Evolutionary conservation across 2,113 vertebrate genomes (phyloP), one percentile per base, ranked within the genome.

Genomic region (Haliaeetus leucogaster): DNA sequence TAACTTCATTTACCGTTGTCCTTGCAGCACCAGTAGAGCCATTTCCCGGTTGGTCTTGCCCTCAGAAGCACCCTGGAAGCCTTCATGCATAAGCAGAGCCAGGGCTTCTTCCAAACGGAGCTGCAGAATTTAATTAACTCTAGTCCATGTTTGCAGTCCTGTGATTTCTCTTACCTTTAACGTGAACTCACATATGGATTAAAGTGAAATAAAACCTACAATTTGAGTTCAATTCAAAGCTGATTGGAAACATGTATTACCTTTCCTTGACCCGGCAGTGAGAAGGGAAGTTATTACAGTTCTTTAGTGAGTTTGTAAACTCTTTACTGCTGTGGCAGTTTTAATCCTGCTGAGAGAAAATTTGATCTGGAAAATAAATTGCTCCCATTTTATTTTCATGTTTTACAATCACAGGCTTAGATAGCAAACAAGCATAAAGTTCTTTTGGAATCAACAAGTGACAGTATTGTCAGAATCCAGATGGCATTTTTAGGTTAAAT

Each of bases 221-320:
- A 96, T 97, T 96, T 74, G 97, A 97, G 95, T 97, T 97, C 92
- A 97, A 97, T 97, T 98, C 97, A 96, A 97, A 98, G 97, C 95
- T 98, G 98, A 98, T 98, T 98, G 97, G 97, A 98, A 98, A 98
- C 98, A 98, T 98, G 96, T 98, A 94, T 97, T 98, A 94, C 98
- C 97, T 98, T 92, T 96, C 84, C 40, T 53, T 97, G 98, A 98
- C 97, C 96, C 65, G 22, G 95, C 97, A 79, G 62, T 55, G 93
- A 97, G 97, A 97, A 97, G 97, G 98, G 98, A 98, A 98, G 98
- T 97, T 97, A 98, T 98, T 98, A 98, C 97, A 98, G 97, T 95
- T 97, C 96, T 98, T 98, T 93, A 96, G 95, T 96, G 97, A 98
- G 97, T 98, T 98, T 98, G 98, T 98, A 98, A 98, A 98, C 97